phyloP scores from a whole-genome alignment of 2,113 vertebrate species.

The Otus sunia region DNA sequence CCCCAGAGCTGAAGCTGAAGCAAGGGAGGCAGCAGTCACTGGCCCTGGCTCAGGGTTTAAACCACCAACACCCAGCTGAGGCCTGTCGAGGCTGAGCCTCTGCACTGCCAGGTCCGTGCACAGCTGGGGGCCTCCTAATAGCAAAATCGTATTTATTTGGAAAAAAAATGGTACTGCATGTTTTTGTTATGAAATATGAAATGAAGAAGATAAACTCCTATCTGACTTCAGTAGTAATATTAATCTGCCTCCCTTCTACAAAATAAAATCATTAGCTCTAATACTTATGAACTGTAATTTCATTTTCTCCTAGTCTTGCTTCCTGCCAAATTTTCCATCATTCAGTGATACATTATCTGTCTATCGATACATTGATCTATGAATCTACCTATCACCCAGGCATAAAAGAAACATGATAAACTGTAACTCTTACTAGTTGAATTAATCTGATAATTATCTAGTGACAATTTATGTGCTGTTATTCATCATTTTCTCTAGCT shows the following conservation, averaged over 20 bases:
- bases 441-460: background rate
- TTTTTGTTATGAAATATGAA: background rate
- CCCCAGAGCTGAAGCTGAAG: background rate
- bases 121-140: background rate
- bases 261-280: background rate
- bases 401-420: background rate
- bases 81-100: rapidly evolving
- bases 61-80: background rate
- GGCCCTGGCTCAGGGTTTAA: rapidly evolving
- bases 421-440: background rate
- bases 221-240: background rate
- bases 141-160: background rate
- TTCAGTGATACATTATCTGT: background rate
- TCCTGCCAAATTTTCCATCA: background rate
- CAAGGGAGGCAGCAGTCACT: background rate
- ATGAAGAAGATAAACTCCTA: background rate
- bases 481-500: background rate
- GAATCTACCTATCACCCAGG: background rate
- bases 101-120: background rate
- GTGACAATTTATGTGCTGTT: background rate
- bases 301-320: background rate
- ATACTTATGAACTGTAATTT: background rate
- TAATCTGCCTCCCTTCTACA: background rate
- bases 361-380: background rate
- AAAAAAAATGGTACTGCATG: rapidly evolving